Conservation (phyloP, 2,888 invertebrate species). For the Laothoe populi region DNA sequence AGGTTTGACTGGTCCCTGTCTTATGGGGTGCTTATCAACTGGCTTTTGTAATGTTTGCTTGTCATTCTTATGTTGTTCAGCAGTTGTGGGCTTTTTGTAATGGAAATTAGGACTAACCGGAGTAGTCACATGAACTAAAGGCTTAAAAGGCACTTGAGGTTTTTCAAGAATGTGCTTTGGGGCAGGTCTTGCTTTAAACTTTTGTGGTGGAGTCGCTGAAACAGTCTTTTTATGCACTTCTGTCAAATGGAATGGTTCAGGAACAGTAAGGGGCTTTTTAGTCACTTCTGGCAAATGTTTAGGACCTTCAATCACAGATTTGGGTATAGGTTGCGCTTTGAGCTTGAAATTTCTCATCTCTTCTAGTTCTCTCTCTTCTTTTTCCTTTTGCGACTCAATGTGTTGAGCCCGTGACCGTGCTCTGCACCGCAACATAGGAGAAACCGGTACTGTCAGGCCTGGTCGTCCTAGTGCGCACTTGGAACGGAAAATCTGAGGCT, state of each 20-base stretch:
- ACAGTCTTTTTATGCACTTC: constrained; percentile 76
- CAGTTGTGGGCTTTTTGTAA: constrained; percentile 60
- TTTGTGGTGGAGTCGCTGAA: constrained; percentile 50
- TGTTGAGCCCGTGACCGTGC: constrained; percentile 81
- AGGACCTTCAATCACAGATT: constrained; percentile 82
- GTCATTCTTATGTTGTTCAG: constrained; percentile 48
- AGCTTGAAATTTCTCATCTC: constrained; percentile 88
- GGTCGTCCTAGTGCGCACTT: constrained; percentile 48
- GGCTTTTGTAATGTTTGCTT: constrained; percentile 42
- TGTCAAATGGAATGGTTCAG: constrained; percentile 87
- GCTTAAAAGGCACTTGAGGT: constrained; percentile 67
- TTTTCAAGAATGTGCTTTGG: constrained; percentile 83
- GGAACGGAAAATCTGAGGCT: constrained; percentile 57
- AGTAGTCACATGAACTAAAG: constrained; percentile 54
- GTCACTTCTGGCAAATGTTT: constrained; percentile 76
- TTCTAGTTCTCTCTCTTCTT: constrained; percentile 86
- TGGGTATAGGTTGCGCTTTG: constrained; percentile 87
- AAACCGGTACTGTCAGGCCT: constrained; percentile 77
- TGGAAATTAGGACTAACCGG: constrained; percentile 69
- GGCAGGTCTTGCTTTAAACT: constrained; percentile 87
- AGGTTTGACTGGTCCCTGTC: constrained; percentile 61
- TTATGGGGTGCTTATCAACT: constrained; percentile 47
- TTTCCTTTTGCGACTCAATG: constrained; percentile 84
- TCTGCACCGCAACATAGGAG: constrained; percentile 82
- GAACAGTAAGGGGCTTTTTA: constrained; percentile 84